Percentiles rank a stretch among this genome's conserved stretches.
These are phyloP conservation scores for Formicarius rufipectus DNA, from an alignment of 2,113 vertebrate species.

Conservation along the genomic window DNA sequence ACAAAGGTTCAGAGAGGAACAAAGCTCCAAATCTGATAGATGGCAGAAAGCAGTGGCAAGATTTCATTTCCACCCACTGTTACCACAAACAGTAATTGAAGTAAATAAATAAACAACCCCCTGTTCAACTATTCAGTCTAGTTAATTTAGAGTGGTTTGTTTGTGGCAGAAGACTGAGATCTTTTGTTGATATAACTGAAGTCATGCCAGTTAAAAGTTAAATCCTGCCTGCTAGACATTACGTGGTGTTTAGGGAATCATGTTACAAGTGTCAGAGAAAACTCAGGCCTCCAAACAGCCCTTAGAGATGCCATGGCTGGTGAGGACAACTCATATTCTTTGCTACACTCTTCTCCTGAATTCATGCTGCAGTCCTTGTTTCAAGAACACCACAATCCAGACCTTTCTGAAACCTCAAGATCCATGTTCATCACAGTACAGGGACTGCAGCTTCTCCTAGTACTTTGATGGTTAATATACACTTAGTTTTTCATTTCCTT, in stretches of 20 bases:
- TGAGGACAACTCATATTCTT: background rate
- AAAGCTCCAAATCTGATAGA: background rate
- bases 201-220: constrained; percentile 28
- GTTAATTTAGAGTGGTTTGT: constrained; percentile 58
- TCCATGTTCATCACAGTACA: background rate
- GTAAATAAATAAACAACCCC: constrained; percentile 56
- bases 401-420: background rate
- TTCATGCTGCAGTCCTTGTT: background rate
- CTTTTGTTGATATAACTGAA: constrained; percentile 52
- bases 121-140: constrained; percentile 39
- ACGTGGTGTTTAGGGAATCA: background rate
- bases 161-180: constrained; percentile 32
- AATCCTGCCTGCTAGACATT: constrained; percentile 36
- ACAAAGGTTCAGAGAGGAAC: background rate
- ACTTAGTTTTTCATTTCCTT: background rate
- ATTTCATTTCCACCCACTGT: constrained; percentile 39
- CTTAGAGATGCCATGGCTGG: background rate
- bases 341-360: background rate
- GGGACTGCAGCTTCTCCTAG: background rate
- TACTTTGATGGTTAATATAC: background rate
- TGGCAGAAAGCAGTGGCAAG: background rate
- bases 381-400: background rate
- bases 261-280: background rate
- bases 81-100: constrained; percentile 61
- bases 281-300: background rate